Evolutionary conservation across 2,888 invertebrate species (phyloP).

Genomic region (Noctua fimbriata): DNA sequence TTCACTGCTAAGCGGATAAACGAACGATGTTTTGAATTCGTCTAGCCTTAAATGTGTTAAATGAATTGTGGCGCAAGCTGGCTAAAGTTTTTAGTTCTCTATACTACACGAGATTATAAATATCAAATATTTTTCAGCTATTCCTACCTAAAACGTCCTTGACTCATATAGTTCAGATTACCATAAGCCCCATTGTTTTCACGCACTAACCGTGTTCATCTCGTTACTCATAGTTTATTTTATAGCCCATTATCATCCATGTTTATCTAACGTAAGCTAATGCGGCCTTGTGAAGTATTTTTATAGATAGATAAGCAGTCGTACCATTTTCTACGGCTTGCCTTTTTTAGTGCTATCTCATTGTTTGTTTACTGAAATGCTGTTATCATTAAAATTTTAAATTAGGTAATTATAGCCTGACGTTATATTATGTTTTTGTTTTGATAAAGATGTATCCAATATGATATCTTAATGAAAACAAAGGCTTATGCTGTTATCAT

Average conservation of each 20-base stretch:
- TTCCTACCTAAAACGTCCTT: neutral
- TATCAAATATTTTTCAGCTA: neutral
- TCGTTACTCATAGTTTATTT: conserved; percentile 22
- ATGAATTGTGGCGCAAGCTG: neutral
- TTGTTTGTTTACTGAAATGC: conserved; percentile 46
- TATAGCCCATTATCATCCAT: conserved; percentile 7
- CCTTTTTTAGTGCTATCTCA: conserved; percentile 8
- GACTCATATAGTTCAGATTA: conserved; percentile 8
- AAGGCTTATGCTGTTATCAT: neutral
- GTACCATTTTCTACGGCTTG: conserved; percentile 1
- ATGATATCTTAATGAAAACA: conserved; percentile 12
- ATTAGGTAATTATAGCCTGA: conserved; percentile 7
- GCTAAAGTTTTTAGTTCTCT: neutral
- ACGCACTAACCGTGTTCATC: conserved; percentile 4
- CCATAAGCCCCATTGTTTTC: conserved; percentile 29
- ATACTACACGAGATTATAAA: neutral
- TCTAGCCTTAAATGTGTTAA: neutral
- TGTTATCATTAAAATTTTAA: conserved; percentile 15
- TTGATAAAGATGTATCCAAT: conserved; percentile 6
- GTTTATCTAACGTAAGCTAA: conserved; percentile 29
- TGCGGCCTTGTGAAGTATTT: conserved; percentile 40
- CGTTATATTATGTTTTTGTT: conserved; percentile 9
- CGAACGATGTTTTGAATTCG: neutral
- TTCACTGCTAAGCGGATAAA: neutral
- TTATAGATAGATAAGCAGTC: conserved; percentile 34